phyloP scores from a whole-genome alignment of 2,888 invertebrate species.

The Nycteola revayana region DNA sequence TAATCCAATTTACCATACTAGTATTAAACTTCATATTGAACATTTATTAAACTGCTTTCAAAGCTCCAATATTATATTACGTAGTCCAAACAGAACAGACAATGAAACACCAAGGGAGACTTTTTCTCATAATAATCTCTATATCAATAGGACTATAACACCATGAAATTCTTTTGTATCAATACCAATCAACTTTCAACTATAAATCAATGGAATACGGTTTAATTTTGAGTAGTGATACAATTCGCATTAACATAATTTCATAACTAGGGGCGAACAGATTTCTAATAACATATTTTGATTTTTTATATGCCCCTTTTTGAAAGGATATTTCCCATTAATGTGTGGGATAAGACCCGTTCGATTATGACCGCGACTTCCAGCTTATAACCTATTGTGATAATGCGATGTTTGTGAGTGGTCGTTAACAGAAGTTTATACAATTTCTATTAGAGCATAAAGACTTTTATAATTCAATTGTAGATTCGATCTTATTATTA shows the following conservation, averaged over 20 bases:
- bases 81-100: constrained; percentile 53
- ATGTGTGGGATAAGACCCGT: constrained; percentile 41
- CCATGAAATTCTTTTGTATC: constrained; percentile 37
- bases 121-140: constrained; percentile 64
- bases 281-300: constrained; percentile 74
- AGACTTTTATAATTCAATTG: background rate
- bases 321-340: constrained; percentile 55
- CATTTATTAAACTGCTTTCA: constrained; percentile 60
- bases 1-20: too few relatives aligned
- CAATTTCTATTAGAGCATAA: too few relatives aligned
- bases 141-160: constrained; percentile 54
- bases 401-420: constrained; percentile 24
- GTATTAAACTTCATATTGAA: constrained; percentile 43
- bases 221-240: background rate
- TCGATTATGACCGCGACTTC: constrained; percentile 33
- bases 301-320: constrained; percentile 58
- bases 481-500: background rate
- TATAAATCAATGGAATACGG: constrained; percentile 1
- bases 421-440: constrained; percentile 19
- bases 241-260: constrained; percentile 64
- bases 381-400: constrained; percentile 18
- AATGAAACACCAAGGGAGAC: constrained; percentile 63
- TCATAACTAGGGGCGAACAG: constrained; percentile 69
- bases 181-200: constrained; percentile 7
- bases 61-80: constrained; percentile 46